Conservation (phyloP, 2,797 vertebrate genomes). For the Tenualosa thibaudeaui region DNA sequence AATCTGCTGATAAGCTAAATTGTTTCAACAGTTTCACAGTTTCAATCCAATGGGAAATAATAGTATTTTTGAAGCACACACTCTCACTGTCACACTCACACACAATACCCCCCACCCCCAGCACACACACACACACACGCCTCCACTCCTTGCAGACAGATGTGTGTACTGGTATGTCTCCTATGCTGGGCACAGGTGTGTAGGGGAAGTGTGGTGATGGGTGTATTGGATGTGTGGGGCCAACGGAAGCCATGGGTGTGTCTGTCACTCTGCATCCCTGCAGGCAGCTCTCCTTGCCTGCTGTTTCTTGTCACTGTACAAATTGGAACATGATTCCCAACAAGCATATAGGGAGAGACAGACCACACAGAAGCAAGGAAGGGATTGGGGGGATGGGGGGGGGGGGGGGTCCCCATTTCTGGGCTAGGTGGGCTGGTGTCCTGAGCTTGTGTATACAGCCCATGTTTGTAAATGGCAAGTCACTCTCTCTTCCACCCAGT, state of each 20-base stretch:
- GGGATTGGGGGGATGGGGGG: constrained; percentile 40
- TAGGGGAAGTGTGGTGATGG: neutral
- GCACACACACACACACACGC: neutral
- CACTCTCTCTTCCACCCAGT: too few relatives aligned
- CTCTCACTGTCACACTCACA: too few relatives aligned
- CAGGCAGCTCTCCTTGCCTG: constrained; percentile 23
- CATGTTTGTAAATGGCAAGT: too few relatives aligned
- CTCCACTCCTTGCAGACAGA: neutral
- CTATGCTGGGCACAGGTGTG: neutral
- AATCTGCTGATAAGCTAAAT: neutral
- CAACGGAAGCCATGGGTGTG: neutral
- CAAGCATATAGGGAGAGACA: constrained; percentile 27
- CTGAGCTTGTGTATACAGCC: too few relatives aligned
- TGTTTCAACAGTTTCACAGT: neutral
- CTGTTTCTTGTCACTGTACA: constrained; percentile 65
- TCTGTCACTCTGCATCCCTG: constrained; percentile 36
- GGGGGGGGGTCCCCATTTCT: neutral
- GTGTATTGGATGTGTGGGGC: constrained; percentile 16
- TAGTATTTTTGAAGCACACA: too few relatives aligned
- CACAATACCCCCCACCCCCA: too few relatives aligned
- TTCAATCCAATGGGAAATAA: neutral
- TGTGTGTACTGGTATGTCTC: neutral
- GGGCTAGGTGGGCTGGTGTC: neutral
- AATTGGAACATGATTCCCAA: constrained; percentile 52
- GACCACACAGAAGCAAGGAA: constrained; percentile 63